Evolutionary conservation across 2,113 vertebrate genomes (phyloP), one percentile per base, ranked within the genome.

Genomic region (Sporophila hypoxantha): DNA sequence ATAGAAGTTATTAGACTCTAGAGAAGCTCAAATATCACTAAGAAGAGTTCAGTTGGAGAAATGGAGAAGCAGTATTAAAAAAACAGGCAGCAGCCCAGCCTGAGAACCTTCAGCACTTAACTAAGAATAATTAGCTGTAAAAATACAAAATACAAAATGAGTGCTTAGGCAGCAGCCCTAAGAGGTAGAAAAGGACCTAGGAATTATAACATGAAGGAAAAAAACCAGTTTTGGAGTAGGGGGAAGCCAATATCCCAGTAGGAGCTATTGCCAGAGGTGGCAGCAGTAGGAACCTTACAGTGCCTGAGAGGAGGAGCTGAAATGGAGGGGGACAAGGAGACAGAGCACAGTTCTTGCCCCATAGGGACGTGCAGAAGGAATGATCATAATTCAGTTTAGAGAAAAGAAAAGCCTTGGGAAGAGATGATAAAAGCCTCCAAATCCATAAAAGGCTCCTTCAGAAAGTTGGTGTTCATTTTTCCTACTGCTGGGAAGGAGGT

Each of bases 51-150:
- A 26, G 41, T 1, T 71, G 36, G 39, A 90, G 56, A 84, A 68
- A 32, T 7, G 9, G 46, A 79, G 67, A 69, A 69, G n/a, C 16
- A 61, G 11, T 17, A 59, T 30, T 18, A 12, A 64, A 57, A 32
- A 62, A 73, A 9, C 62, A 90, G 67, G 60, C 75, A 82, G 39
- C 50, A n/a, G 42, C 59, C 85, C 67, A 64, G 64, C 52, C 36
- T 39, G 49, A 81, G 66, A 68, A 89, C 32, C 11, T 75, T 53
- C 49, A 41, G 32, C 76, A 19, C 83, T 83, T 89, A 75, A 85
- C 64, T n/a, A 56, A 52, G 88, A 79, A 74, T 71, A 93, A 92
- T 83, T 92, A 88, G 41, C 80, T 94, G 55, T 46, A 67, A 89
- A 89, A 89, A 74, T 32, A 79, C 12, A 76, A 68, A 78, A 73